Evolutionary conservation across 2,113 vertebrate species (phyloP), one percentile per base, ranked within the genome.

Genomic region (Colius striatus): DNA sequence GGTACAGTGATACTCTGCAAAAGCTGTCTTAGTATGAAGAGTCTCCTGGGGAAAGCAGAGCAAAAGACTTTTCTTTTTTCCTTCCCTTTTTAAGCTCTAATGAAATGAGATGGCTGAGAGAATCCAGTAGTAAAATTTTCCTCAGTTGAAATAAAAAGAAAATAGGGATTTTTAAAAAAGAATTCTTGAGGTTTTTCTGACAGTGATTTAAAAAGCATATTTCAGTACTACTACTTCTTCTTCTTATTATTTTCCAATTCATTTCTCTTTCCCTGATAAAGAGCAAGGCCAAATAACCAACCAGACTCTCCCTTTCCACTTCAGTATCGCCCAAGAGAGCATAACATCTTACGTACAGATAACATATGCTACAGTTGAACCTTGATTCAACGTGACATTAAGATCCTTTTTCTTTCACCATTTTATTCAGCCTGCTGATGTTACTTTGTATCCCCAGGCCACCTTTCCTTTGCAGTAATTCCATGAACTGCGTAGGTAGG

Each of bases 301-400:
- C 61, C 25, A 74, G 47, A 22, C 26, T 66, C 14, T 60, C 20
- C 13, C 30, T 91, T 74, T 80, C 48, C 48, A 43, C 68, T 72
- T 90, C 25, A 88, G 27, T 62, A 48, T 43, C n/a, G 73, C 84
- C 81, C 89, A 85, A 58, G 32, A 75, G 74, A 27, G 27, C 82
- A 6, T 73, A 87, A 82, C 70, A 91, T 89, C 86, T 89, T 76
- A 61, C 57, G 62, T 79, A 87, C 87, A 68, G 58, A 36, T 79
- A 68, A 81, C 84, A 71, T 80, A 85, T 90, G 81, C 55, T 36
- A 48, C 29, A 19, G 36, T 78, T 91, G 86, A 94, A 92, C 82
- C 61, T 66, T 92, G 68, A 97, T 84, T 95, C 53, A 61, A 26
- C 75, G 80, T 94, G 93, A 85, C 93, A 95, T 55, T 61, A 65